Evolutionary conservation across 2,113 vertebrate species (phyloP), one percentile per base, ranked within the genome.

Genomic region (Boleophthalmus pectinirostris): DNA sequence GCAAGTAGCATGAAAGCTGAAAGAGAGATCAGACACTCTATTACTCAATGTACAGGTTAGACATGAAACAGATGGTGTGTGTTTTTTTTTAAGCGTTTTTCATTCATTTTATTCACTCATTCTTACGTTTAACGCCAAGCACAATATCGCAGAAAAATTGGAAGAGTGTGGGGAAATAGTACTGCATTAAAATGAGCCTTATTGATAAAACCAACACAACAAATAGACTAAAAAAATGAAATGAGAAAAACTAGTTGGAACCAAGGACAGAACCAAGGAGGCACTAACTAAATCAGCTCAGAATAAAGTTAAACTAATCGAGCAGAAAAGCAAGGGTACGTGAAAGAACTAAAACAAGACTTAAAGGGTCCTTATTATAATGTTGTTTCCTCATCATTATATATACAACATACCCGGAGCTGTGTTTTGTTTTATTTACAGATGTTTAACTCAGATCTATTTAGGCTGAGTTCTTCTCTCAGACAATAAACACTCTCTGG

Each of bases 1-100:
- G 14, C 45, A 66, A 77, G 68, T 64, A 47, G 51, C 49, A 79
- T 56, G 75, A 69, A 65, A 60, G 51, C 65, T 23, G 72, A 43
- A 65, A n/a, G 56, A 78, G n/a, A 12, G 68, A 69, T 61, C 38
- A 72, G 69, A 72, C 5, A 15, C 11, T 58, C 5, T 57, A 29
- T 24, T 38, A 35, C 54, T 70, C 38, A 16, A 20, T 49, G 45
- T 47, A 47, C 29, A 47, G 46, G 13, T 20, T 1, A 60, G 16
- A 33, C 25, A 47, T 51, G 54, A 54, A 76, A 61, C 20, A 70
- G 23, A 20, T 24, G 13, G 7, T 20, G 3, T 20, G 3, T 38
- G 1, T 5, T n/a, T 57, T 70, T 33, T 45, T 18, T 51, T 18
- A 33, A 25, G 49, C 49, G 57, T 25, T 46, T 21, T 64, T 46